Conservation (phyloP, 2,797 vertebrate genomes). For the Hyperoplus lanceolatus region DNA sequence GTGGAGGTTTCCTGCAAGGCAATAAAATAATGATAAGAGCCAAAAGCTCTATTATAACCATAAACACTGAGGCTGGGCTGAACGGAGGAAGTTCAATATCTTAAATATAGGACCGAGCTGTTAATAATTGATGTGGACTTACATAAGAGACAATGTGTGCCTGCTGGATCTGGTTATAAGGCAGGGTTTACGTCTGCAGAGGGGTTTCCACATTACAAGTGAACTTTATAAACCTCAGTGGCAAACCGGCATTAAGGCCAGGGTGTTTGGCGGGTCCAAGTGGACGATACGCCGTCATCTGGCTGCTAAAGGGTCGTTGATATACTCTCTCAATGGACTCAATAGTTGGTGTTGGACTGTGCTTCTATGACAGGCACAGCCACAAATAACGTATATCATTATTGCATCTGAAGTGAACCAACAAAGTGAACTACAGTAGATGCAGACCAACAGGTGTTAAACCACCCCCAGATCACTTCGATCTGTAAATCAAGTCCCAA, state of each 20-base stretch:
- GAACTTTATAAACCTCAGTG: slow-evolving; percentile 20
- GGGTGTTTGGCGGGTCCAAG: neutral
- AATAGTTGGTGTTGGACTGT: neutral
- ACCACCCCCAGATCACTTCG: neutral
- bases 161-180: slow-evolving; percentile 49
- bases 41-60: slow-evolving; percentile 52
- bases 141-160: slow-evolving; percentile 61
- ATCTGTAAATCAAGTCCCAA: slow-evolving; percentile 24
- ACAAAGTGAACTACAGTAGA: too few species aligned
- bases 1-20: slow-evolving; percentile 20
- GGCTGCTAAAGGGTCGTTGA: neutral
- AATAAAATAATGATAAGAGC: slow-evolving; percentile 68
- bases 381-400: neutral
- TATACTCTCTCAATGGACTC: neutral
- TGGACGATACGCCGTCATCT: neutral
- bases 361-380: neutral
- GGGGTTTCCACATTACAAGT: slow-evolving; percentile 55
- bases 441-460: too few species aligned
- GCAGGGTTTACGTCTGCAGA: slow-evolving; percentile 59
- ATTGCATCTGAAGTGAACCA: too few species aligned
- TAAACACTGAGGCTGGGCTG: slow-evolving; percentile 26
- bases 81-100: slow-evolving; percentile 43
- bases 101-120: slow-evolving; percentile 59
- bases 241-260: neutral
- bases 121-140: slow-evolving; percentile 73